A percentile compares a stretch with the other conserved stretches of the same genome.
Evolutionary conservation across 2,888 invertebrate genomes (phyloP).

Genomic region (Bimastos eiseni): DNA sequence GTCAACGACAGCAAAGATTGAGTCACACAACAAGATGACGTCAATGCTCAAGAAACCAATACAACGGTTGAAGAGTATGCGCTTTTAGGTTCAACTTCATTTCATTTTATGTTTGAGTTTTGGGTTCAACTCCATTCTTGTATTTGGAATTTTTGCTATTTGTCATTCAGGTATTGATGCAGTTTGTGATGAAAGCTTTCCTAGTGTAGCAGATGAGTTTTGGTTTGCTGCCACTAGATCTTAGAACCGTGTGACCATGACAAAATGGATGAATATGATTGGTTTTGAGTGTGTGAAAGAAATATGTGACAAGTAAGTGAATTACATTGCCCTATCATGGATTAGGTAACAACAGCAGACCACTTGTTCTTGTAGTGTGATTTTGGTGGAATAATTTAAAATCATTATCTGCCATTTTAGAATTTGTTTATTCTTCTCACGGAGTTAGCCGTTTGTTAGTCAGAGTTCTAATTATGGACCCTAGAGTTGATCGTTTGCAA

Average conservation of each 20-base stretch:
- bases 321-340: not conserved
- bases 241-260: not conserved
- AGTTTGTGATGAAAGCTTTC: not conserved
- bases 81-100: not conserved
- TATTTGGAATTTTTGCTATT: not conserved
- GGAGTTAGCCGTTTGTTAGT: too few species aligned
- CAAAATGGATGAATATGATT: not conserved
- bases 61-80: not conserved
- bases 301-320: too few species aligned
- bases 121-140: not conserved
- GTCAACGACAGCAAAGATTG: not conserved
- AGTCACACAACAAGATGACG: not conserved
- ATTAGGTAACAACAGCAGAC: not conserved
- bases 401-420: not conserved
- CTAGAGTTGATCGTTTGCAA: not conserved
- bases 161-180: too few species aligned
- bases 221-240: not conserved
- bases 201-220: not conserved
- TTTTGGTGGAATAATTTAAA: not conserved
- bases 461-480: not conserved
- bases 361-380: not conserved
- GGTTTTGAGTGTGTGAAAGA: too few species aligned
- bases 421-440: not conserved
- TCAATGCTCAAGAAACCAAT: conserved; percentile 7
- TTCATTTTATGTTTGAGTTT: not conserved